Conservation (phyloP, 2,113 vertebrate species). For the Odontophorus gujanensis region DNA sequence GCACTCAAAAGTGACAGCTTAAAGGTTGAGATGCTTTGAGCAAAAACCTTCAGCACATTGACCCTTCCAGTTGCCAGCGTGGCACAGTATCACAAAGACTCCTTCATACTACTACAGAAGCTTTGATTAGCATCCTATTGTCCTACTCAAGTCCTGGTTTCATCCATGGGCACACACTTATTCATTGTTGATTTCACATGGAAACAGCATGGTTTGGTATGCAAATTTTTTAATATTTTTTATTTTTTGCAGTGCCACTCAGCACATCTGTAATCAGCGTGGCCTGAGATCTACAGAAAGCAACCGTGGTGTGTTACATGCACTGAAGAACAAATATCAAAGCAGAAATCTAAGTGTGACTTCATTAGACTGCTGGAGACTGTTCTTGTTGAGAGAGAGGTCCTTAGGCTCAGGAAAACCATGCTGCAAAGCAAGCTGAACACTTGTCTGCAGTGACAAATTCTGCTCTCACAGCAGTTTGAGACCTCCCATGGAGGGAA, state of each 20-base stretch:
- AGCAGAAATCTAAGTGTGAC: background rate
- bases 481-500: background rate
- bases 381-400: background rate
- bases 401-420: background rate
- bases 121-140: background rate
- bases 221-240: background rate
- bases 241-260: background rate
- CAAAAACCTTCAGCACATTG: background rate
- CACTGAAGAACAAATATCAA: background rate
- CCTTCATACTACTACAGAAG: background rate
- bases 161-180: background rate
- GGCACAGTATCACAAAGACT: background rate
- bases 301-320: background rate
- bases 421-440: background rate
- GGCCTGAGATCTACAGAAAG: background rate
- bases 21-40: background rate
- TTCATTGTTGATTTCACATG: background rate
- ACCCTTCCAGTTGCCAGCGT: background rate
- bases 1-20: background rate
- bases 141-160: background rate
- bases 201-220: background rate
- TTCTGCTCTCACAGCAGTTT: background rate
- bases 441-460: background rate
- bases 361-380: background rate
- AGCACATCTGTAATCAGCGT: constrained; percentile 6